These are phyloP conservation scores for Conus canariensis DNA, from an alignment of 2,888 invertebrate genomes.

Conservation along the genomic window DNA sequence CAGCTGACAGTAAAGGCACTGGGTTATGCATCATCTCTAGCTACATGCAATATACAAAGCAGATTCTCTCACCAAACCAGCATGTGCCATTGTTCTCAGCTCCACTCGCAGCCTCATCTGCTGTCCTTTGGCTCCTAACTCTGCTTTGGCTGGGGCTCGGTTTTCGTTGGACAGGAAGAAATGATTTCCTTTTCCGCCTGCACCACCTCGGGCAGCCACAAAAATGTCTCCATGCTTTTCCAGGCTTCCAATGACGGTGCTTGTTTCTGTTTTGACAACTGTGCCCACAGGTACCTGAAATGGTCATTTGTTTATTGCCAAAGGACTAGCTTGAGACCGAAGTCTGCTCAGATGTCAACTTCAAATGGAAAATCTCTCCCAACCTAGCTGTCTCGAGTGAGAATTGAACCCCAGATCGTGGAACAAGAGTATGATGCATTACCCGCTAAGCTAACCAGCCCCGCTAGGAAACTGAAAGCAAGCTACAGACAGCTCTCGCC, in stretches of 20 bases:
- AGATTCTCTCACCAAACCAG: slow-evolving; percentile 82
- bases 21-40: no score
- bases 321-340: no score
- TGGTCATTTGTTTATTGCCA: not conserved
- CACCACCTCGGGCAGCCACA: slow-evolving; percentile 95
- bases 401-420: no score
- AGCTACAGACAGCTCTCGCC: not conserved
- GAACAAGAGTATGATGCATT: no score
- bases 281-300: slow-evolving; percentile 90
- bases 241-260: slow-evolving; percentile 85
- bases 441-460: no score
- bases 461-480: not conserved
- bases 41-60: no score
- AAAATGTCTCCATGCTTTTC: slow-evolving; percentile 87
- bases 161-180: slow-evolving; percentile 90
- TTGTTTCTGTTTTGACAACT: slow-evolving; percentile 82
- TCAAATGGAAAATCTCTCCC: no score
- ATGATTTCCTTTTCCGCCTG: slow-evolving; percentile 96
- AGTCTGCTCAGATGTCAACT: no score
- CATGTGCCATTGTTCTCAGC: slow-evolving; percentile 94
- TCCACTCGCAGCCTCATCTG: slow-evolving; percentile 83
- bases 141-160: slow-evolving; percentile 91
- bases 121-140: slow-evolving; percentile 93
- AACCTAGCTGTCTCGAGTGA: no score
- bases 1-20: no score